Evolutionary conservation across 23 tunicate genomes (phyloP).

Genomic region (Halocynthia aurantium): DNA sequence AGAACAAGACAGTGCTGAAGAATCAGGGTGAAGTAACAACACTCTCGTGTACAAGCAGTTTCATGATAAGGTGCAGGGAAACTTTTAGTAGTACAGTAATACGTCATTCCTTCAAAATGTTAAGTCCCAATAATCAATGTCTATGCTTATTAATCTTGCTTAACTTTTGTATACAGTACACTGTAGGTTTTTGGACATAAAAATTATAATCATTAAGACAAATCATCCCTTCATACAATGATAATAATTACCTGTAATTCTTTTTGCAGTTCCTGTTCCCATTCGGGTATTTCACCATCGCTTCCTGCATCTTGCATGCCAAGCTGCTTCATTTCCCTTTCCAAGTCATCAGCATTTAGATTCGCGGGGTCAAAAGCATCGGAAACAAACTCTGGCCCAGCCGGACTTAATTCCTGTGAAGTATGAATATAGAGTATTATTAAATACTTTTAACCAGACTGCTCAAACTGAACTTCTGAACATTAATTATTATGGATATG

Average conservation of each 20-base stretch:
- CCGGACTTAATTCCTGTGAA: too few relatives aligned
- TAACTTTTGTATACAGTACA: neutral
- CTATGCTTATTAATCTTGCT: neutral
- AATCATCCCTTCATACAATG: neutral
- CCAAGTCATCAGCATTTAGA: constrained; percentile 87
- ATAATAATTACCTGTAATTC: constrained; percentile 66
- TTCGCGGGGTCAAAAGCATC: constrained; percentile 81
- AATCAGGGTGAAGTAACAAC: neutral
- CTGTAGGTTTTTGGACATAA: neutral
- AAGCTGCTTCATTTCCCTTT: constrained; percentile 87
- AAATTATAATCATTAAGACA: neutral
- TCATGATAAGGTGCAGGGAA: too few relatives aligned
- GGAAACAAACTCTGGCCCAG: constrained; percentile 75
- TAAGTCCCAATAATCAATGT: neutral
- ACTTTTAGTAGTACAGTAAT: neutral
- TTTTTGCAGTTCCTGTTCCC: constrained; percentile 97
- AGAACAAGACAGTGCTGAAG: neutral
- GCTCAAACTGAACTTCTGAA: too few relatives aligned
- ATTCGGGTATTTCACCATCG: constrained; percentile 63
- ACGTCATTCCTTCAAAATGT: neutral
- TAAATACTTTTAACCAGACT: too few relatives aligned
- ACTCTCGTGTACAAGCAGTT: neutral
- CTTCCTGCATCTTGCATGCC: constrained; percentile 58
- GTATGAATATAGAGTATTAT: too few relatives aligned
- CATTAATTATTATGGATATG: too few relatives aligned